A percentile compares a stretch with the other conserved stretches of the same genome.
phyloP scores from a whole-genome alignment of 2,888 invertebrate genomes.

The Ramazzottius varieornatus region DNA sequence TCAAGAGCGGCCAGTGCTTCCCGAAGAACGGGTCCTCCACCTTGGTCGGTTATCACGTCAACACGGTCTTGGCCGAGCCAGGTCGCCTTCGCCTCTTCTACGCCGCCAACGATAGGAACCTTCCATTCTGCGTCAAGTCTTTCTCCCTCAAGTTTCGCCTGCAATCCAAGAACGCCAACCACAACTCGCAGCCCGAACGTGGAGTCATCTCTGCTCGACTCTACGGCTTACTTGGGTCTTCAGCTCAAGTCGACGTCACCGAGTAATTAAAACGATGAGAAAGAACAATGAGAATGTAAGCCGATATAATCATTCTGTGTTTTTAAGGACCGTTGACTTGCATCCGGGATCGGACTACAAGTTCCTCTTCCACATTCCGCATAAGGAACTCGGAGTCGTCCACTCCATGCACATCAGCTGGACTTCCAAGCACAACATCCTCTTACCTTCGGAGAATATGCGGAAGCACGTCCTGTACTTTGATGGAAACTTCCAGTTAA shows the following conservation, averaged over 20 bases:
- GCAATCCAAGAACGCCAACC: not conserved
- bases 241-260: no score
- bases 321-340: not conserved
- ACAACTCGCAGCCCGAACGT: not conserved
- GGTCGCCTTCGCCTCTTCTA: no score
- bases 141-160: not conserved
- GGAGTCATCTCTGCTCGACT: no score
- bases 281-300: not conserved
- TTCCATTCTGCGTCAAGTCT: no score
- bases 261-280: not conserved
- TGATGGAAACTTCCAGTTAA: not conserved
- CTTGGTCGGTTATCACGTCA: not conserved
- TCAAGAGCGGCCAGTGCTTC: no score
- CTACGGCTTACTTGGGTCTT: no score
- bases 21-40: no score
- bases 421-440: not conserved
- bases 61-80: not conserved
- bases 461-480: not conserved
- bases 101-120: no score
- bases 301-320: no score
- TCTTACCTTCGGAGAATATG: not conserved
- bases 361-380: not conserved
- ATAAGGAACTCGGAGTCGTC: not conserved
- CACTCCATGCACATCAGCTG: not conserved
- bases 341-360: not conserved